A percentile compares a stretch with the other conserved stretches of the same genome.
Evolutionary conservation across 2,888 invertebrate genomes (phyloP).

Genomic region (Scrobipalpa costella): DNA sequence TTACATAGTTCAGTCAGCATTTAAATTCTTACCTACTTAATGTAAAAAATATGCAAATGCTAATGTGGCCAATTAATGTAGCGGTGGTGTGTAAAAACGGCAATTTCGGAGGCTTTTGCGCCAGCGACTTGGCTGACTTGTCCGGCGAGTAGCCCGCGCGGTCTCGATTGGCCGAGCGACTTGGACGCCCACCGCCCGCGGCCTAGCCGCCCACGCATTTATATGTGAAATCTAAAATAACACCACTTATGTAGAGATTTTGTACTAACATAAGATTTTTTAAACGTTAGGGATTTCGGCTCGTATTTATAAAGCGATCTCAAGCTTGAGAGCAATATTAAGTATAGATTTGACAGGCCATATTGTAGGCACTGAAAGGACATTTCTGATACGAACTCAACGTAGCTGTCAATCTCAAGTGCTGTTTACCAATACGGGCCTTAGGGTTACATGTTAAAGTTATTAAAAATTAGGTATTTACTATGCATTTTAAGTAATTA

Average conservation of each 20-base stretch:
- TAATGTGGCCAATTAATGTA: background rate
- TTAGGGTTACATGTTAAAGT: no score
- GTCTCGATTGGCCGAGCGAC: slow-evolving; percentile 56
- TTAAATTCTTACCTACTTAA: background rate
- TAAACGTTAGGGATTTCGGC: no score
- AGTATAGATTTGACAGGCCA: no score
- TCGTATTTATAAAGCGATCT: no score
- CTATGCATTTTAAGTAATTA: no score
- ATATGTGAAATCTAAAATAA: slow-evolving; percentile 68
- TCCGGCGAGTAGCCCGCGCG: slow-evolving; percentile 8
- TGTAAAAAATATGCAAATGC: slow-evolving; percentile 4
- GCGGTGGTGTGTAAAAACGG: background rate
- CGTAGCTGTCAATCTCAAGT: no score
- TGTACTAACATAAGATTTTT: background rate
- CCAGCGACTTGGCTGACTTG: background rate
- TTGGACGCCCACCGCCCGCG: slow-evolving; percentile 64
- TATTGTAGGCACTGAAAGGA: no score
- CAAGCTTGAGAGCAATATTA: no score
- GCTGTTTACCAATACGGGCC: no score
- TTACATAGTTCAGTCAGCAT: no score
- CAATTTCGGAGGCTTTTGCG: background rate
- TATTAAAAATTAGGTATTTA: no score
- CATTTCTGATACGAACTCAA: no score
- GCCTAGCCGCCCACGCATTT: slow-evolving; percentile 52
- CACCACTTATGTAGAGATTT: slow-evolving; percentile 35